phyloP scores from a whole-genome alignment of 2,113 vertebrate species.

The Mugil cephalus region DNA sequence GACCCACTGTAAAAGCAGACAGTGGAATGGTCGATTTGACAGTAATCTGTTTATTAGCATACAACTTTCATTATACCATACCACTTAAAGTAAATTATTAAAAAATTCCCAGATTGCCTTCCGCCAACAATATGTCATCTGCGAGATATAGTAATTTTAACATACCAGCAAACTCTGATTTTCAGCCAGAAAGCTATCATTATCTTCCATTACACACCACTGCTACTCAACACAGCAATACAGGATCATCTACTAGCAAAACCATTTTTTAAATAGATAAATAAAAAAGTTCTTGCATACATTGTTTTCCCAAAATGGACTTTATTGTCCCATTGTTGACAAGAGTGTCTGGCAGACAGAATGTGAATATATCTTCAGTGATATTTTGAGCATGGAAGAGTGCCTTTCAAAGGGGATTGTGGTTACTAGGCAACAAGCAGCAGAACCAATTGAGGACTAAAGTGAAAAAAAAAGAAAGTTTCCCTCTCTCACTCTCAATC shows the following conservation, averaged over 20 bases:
- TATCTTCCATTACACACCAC: slow-evolving; percentile 62
- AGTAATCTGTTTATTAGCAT: slow-evolving; percentile 56
- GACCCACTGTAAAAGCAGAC: slow-evolving; percentile 25
- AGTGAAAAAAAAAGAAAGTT: slow-evolving; percentile 65
- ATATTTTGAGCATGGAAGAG: slow-evolving; percentile 80
- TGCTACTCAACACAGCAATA: slow-evolving; percentile 32
- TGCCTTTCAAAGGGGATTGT: slow-evolving; percentile 79
- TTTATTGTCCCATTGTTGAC: slow-evolving; percentile 70
- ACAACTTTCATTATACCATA: slow-evolving; percentile 24
- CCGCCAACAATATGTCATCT: slow-evolving; percentile 43
- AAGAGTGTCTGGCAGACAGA: slow-evolving; percentile 71
- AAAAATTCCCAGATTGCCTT: slow-evolving; percentile 33
- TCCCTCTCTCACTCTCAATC: slow-evolving; percentile 49
- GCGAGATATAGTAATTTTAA: slow-evolving; percentile 46
- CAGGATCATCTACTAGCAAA: slow-evolving; percentile 20
- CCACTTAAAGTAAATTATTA: slow-evolving; percentile 50
- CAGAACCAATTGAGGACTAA: slow-evolving; percentile 80
- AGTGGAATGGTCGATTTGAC: slow-evolving; percentile 36
- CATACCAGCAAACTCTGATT: slow-evolving; percentile 40
- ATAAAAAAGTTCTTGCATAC: slow-evolving; percentile 31
- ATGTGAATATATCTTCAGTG: slow-evolving; percentile 80
- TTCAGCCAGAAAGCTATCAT: slow-evolving; percentile 53
- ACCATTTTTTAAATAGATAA: slow-evolving; percentile 1
- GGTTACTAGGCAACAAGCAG: slow-evolving; percentile 86
- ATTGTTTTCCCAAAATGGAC: slow-evolving; percentile 66